Percentiles rank a stretch among this genome's conserved stretches.
These are phyloP conservation scores for Heliornis fulica DNA, from an alignment of 2,113 vertebrate genomes.

Conservation along the genomic window DNA sequence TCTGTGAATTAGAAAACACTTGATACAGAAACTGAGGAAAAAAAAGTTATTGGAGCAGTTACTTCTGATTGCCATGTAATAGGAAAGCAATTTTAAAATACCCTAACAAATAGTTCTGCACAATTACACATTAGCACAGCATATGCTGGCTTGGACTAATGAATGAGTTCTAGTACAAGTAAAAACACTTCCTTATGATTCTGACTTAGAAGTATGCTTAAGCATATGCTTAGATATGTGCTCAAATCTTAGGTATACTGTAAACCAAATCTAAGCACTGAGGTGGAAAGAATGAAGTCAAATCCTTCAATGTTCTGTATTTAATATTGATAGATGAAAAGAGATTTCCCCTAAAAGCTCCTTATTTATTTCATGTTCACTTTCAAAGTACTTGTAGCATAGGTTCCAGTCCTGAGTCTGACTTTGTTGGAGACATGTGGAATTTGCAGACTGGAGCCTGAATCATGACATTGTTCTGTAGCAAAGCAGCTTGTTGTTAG, in stretches of 20 bases:
- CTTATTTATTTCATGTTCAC: background rate
- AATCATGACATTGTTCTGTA: background rate
- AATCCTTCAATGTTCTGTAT: background rate
- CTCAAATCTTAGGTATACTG: background rate
- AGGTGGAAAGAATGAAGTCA: background rate
- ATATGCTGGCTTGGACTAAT: background rate
- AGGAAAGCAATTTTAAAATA: background rate
- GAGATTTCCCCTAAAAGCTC: background rate
- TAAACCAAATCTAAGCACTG: background rate
- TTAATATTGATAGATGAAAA: background rate
- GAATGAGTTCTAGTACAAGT: background rate
- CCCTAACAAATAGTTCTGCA: background rate
- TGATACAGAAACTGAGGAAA: background rate
- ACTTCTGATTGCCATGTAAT: background rate
- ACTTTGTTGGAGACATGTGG: background rate
- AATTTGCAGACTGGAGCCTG: background rate
- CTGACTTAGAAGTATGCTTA: background rate
- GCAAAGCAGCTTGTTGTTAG: conserved; percentile 2
- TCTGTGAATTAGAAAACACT: background rate
- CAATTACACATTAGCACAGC: background rate
- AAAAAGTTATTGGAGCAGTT: background rate
- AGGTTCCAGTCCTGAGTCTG: background rate
- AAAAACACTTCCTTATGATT: background rate
- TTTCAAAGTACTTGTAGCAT: background rate
- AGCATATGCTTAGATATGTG: background rate